phyloP scores from a whole-genome alignment of 2,888 invertebrate species.

The Abrostola triplasia region DNA sequence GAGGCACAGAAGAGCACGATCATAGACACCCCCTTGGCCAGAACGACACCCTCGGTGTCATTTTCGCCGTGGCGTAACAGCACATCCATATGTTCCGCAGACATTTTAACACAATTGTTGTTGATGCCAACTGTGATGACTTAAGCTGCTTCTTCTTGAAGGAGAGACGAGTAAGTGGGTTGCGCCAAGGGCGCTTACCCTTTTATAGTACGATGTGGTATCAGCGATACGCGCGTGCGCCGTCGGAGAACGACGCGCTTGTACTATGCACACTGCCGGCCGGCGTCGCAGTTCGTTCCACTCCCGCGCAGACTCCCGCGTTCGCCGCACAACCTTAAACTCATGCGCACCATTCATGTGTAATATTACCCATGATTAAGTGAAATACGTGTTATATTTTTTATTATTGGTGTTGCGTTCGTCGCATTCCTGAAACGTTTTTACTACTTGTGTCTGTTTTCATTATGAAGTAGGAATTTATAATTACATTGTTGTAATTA shows the following conservation, averaged over 20 bases:
- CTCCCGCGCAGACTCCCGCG: constrained; percentile 75
- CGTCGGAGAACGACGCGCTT: constrained; percentile 72
- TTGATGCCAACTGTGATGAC: constrained; percentile 17
- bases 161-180: constrained; percentile 60
- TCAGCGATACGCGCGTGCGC: constrained; percentile 81
- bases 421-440: constrained; percentile 8
- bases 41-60: constrained; percentile 83
- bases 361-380: constrained; percentile 29
- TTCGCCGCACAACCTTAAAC: constrained; percentile 70
- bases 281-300: constrained; percentile 66
- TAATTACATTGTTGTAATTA: neutral
- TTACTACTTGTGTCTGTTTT: constrained; percentile 11
- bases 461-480: neutral
- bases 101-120: constrained; percentile 56
- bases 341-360: constrained; percentile 54
- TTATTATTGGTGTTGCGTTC: constrained; percentile 11
- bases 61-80: constrained; percentile 59
- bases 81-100: constrained; percentile 55
- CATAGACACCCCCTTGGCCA: constrained; percentile 94
- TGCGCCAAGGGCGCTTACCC: constrained; percentile 64
- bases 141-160: constrained; percentile 36
- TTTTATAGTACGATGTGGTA: constrained; percentile 77
- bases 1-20: constrained; percentile 92
- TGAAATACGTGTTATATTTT: constrained; percentile 12
- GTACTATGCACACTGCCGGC: constrained; percentile 71